A percentile compares a stretch with the other conserved stretches of the same genome.
phyloP scores from a whole-genome alignment of 1,140 invertebrate genomes.

The Papilio aristodemus region DNA sequence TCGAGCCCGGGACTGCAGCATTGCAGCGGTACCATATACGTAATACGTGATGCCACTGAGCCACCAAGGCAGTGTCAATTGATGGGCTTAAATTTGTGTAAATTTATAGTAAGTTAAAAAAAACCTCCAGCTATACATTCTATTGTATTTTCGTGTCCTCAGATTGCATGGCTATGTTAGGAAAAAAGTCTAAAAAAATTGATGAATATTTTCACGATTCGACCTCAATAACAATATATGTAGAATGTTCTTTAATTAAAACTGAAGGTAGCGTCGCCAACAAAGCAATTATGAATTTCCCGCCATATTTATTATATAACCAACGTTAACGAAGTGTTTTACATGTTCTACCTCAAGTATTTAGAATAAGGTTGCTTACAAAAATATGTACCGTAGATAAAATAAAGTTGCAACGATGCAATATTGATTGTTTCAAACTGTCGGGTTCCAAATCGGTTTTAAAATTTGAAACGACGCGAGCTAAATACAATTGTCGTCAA shows the following conservation, averaged over 20 bases:
- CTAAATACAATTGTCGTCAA: no score
- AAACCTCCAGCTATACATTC: background rate
- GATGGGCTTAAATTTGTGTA: no score
- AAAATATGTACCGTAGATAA: background rate
- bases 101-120: background rate
- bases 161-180: conserved; percentile 34
- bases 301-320: conserved; percentile 1
- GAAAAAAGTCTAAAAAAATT: conserved; percentile 24
- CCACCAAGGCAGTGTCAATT: no score
- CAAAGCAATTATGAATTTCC: conserved; percentile 27
- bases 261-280: conserved; percentile 27
- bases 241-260: conserved; percentile 33
- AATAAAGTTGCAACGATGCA: no score
- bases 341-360: background rate
- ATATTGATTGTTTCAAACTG: no score
- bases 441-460: no score
- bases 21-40: no score
- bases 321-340: background rate
- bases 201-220: conserved; percentile 32
- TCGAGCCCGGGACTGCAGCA: no score
- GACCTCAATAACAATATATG: conserved; percentile 30
- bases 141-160: conserved; percentile 17
- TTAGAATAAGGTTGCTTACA: background rate
- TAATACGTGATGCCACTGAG: no score
- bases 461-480: no score